phyloP scores from a whole-genome alignment of 2,888 invertebrate species.

The Coremacera marginata region DNA sequence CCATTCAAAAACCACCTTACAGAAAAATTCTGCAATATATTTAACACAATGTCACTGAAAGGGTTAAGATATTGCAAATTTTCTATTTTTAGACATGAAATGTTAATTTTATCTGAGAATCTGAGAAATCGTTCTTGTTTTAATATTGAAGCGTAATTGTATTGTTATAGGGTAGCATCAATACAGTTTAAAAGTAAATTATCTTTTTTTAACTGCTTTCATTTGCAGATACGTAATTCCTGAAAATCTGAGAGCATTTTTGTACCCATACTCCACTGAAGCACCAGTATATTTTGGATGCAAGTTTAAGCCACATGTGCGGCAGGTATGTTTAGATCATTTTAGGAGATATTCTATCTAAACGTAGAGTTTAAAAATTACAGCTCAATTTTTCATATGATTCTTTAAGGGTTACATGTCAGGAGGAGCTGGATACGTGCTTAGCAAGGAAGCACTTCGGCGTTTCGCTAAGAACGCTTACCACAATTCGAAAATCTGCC shows the following conservation, averaged over 20 bases:
- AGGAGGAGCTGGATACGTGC: slow-evolving; percentile 92
- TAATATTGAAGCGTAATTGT: too few relatives aligned
- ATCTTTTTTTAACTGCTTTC: too few relatives aligned
- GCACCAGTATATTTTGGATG: slow-evolving; percentile 91
- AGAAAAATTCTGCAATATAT: too few relatives aligned
- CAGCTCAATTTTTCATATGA: neutral
- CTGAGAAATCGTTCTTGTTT: too few relatives aligned
- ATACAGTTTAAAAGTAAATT: too few relatives aligned
- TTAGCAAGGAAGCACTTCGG: slow-evolving; percentile 84
- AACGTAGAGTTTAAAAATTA: neutral
- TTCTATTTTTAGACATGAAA: too few relatives aligned
- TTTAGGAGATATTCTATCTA: neutral
- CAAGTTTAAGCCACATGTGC: slow-evolving; percentile 79
- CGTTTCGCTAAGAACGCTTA: slow-evolving; percentile 81
- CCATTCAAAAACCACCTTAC: too few relatives aligned
- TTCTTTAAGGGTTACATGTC: slow-evolving; percentile 82
- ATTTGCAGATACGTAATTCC: slow-evolving; percentile 85
- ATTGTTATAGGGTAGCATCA: too few relatives aligned
- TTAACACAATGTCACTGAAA: too few relatives aligned
- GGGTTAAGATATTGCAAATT: too few relatives aligned
- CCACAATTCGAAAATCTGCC: slow-evolving; percentile 73
- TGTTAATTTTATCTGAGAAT: too few relatives aligned
- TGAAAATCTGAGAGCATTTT: slow-evolving; percentile 92
- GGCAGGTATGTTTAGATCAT: slow-evolving; percentile 57
- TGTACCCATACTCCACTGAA: slow-evolving; percentile 78